Base-by-base conservation (phyloP, 1,140 invertebrate species). In the Caerostris darwini region DNA sequence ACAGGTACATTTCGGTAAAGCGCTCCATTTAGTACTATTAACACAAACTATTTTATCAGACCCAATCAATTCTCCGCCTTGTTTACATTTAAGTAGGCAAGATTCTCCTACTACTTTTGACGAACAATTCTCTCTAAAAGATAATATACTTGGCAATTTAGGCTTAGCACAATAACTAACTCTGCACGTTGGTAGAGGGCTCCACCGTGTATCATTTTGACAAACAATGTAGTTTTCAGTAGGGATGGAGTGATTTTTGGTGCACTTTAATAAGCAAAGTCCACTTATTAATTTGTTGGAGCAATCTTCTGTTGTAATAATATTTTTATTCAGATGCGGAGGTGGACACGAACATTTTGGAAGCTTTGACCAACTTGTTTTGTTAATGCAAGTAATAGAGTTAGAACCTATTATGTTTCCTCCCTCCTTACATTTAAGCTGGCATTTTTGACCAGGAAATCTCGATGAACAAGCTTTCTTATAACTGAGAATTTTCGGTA, bases 371-470 rank as follows among this genome's bases (percentile, higher is more conserved):
- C 34, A 34, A 34, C 34, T 34, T 34, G 34, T 34, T 0, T 34
- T 34, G 34, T 2, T 2, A 34, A 2, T 34, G 34, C 34, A 34
- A 34, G 34, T 34, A 34, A 34, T 34, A 34, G 34, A 34, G 0
- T 34, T 34, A 34, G 34, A 2, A 2, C 34, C 34, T 1, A 34
- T 34, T 34, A 34, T 1, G 34, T 34, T 34, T 34, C 77, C 77
- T n/a, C 61, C 82, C 58, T 86, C 56, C 34, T 34, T 86, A 10
- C 91, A 92, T 34, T 86, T 14, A 17, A 86, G 14, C 3, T 19
- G 7, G 14, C 91, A 86, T 17, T 50, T 17, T 12, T 86, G 56
- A 17, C 77, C 82, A 0, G 59, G n/a, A 3, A 3, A n/a, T 83
- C 83, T 92, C 50, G 67, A 14, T 7, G 58, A 12, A 19, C 81